phyloP scores from a whole-genome alignment of 2,888 invertebrate genomes.

The Eupsilia transversa region DNA sequence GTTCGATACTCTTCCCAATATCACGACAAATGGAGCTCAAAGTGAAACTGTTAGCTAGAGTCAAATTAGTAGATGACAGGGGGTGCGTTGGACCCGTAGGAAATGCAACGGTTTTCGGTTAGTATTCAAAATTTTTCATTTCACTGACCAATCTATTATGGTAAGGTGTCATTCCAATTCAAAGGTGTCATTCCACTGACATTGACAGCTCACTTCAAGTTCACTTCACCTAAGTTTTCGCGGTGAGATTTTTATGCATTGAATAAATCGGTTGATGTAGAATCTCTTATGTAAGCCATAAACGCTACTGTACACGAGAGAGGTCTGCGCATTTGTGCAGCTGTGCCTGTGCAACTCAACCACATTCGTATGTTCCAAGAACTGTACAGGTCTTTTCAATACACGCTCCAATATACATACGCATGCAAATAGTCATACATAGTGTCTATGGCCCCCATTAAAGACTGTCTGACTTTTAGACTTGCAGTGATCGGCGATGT shows the following conservation, averaged over 20 bases:
- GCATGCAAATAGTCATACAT: neutral
- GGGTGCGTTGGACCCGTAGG: constrained; percentile 84
- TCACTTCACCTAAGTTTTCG: neutral
- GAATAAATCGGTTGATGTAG: too few species aligned
- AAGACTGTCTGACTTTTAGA: neutral
- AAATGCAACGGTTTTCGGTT: constrained; percentile 84
- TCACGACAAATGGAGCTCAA: neutral
- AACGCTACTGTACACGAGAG: neutral
- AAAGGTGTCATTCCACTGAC: too few species aligned
- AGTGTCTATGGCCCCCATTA: neutral
- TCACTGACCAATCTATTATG: neutral
- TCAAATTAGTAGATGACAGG: constrained; percentile 82
- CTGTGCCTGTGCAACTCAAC: neutral
- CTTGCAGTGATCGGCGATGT: neutral
- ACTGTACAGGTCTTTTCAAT: neutral
- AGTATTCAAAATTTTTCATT: constrained; percentile 47
- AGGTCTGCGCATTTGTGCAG: neutral
- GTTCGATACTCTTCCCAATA: constrained; percentile 75
- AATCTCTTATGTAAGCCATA: neutral
- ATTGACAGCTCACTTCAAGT: neutral
- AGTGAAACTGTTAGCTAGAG: constrained; percentile 81
- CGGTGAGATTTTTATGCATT: neutral
- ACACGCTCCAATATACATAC: too few species aligned
- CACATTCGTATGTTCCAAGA: neutral
- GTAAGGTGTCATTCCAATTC: too few species aligned